phyloP scores from a whole-genome alignment of 2,888 invertebrate species.

The Xanthorhoe spadicearia region DNA sequence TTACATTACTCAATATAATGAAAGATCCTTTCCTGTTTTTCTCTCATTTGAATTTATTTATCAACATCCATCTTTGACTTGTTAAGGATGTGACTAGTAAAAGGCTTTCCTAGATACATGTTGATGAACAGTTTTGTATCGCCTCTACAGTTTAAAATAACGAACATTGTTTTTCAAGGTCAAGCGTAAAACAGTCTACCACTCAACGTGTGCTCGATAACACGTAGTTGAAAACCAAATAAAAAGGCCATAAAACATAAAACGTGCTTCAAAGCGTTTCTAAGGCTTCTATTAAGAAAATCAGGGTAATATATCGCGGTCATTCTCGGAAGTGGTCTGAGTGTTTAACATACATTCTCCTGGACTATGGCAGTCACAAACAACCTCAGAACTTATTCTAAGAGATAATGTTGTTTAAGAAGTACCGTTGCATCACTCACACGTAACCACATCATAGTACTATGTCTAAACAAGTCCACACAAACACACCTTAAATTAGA shows the following conservation, averaged over 20 bases:
- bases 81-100: too few species aligned
- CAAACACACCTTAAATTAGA: conserved; percentile 57
- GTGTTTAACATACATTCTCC: conserved; percentile 69
- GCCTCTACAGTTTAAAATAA: not conserved
- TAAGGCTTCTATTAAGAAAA: conserved; percentile 39
- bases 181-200: conserved; percentile 12
- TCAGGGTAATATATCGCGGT: conserved; percentile 36
- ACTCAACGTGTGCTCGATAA: conserved; percentile 29
- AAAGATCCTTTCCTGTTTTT: too few species aligned
- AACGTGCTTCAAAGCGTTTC: conserved; percentile 31
- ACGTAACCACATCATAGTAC: conserved; percentile 43
- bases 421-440: conserved; percentile 54
- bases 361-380: conserved; percentile 48
- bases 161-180: conserved; percentile 14
- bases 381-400: conserved; percentile 39
- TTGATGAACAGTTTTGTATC: not conserved
- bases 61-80: too few species aligned
- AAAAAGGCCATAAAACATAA: conserved; percentile 32
- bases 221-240: conserved; percentile 25
- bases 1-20: too few species aligned
- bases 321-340: conserved; percentile 63
- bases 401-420: conserved; percentile 64
- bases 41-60: too few species aligned
- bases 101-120: too few species aligned
- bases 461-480: conserved; percentile 36